phyloP scores from a whole-genome alignment of 2,113 vertebrate genomes.

The Phalacrocorax brasilianus region DNA sequence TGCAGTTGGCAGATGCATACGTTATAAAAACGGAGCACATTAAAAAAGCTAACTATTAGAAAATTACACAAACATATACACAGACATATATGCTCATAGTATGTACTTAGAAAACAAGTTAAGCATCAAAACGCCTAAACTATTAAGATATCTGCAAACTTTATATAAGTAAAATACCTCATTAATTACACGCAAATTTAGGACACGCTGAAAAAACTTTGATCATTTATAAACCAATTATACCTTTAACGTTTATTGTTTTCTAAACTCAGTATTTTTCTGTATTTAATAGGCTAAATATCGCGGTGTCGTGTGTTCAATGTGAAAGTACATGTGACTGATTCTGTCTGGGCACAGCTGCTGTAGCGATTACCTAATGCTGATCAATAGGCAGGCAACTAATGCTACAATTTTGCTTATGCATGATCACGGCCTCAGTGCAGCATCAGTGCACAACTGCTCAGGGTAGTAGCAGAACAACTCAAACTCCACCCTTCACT shows the following conservation, averaged over 20 bases:
- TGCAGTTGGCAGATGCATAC: neutral
- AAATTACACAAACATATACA: neutral
- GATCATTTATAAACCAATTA: neutral
- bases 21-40: accelerated
- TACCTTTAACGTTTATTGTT: neutral
- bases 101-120: neutral
- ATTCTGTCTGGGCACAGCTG: neutral
- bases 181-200: neutral
- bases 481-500: neutral
- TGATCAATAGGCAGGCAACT: neutral
- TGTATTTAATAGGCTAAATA: neutral
- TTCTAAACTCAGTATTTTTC: neutral
- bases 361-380: neutral
- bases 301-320: neutral
- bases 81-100: neutral
- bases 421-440: accelerated
- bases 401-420: neutral
- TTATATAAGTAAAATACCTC: neutral
- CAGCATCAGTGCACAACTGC: neutral
- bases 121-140: neutral
- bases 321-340: neutral
- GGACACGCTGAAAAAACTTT: neutral
- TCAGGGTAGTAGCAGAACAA: neutral
- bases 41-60: neutral
- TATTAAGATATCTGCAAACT: neutral